Base-by-base conservation (phyloP, 2,888 invertebrate genomes). In the Orthonychiurus folsomi region DNA sequence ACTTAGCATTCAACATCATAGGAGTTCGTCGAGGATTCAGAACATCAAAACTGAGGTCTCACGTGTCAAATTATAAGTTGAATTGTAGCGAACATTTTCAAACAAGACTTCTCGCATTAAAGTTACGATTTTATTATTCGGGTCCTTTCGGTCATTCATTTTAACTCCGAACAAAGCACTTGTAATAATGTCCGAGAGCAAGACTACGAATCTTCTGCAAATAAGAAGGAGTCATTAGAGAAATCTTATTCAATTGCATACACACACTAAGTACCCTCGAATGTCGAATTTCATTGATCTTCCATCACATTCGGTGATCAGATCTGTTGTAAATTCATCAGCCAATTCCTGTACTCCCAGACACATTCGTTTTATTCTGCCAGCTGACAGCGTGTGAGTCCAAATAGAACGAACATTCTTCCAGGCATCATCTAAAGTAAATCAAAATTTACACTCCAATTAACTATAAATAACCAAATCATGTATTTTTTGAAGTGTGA, bases 51-150 rank as follows among this genome's bases (percentile, higher is more conserved):
- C n/a, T n/a, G 48, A 52, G 5, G n/a, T 21, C 52, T 52, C n/a
- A 52, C 52, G 52, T n/a, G 52, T 12, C 9, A 52, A 20, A 52
- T 52, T 52, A 23, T 52, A 52, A 9, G 52, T 52, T 5, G 21
- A 52, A 52, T 52, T 23, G n/a, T 52, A 52, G 21, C 52, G 52
- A 9, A 21, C 52, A 20, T 23, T 23, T 52, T 52, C 52, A 52
- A 9, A 23, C 5, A 52, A n/a, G 9, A 52, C 52, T 20, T 23
- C 20, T 20, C 24, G 5, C 52, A 52, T 52, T 9, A 52, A 15
- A 15, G 37, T 15, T 9, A 37, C 37, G 37, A 37, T 15, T 9
- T 37, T 37, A 37, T 37, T 37, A 37, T 37, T 37, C 37, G 37
- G 37, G 15, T 37, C 37, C 15, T 37, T 37, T 37, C 37, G 3